Evolutionary conservation across 1,140 invertebrate species (phyloP).

Genomic region (Trichonephila inaurata): DNA sequence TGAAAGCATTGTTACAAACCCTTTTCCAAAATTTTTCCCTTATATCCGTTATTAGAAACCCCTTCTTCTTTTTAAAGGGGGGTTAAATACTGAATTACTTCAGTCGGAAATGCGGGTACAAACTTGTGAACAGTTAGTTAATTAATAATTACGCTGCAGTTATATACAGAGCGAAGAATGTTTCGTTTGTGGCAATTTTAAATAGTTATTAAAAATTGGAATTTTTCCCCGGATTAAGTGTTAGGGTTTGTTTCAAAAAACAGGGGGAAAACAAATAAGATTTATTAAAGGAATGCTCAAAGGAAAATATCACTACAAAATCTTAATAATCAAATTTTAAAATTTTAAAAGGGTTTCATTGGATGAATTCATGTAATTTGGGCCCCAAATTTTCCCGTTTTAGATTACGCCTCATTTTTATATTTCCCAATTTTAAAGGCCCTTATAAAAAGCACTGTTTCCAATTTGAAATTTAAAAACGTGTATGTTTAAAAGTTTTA

Average conservation of each 20-base stretch:
- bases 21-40: too few relatives aligned
- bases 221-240: neutral
- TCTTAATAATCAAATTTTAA: neutral
- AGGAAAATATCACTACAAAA: neutral
- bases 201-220: neutral
- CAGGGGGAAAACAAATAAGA: neutral
- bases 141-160: neutral
- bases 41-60: neutral
- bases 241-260: neutral
- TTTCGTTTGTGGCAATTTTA: neutral
- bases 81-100: neutral
- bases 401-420: too few relatives aligned
- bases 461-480: too few relatives aligned
- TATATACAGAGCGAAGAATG: neutral
- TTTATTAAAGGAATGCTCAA: neutral
- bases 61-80: neutral
- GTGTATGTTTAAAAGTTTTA: too few relatives aligned
- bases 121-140: constrained; percentile 1
- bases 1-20: too few relatives aligned
- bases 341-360: neutral
- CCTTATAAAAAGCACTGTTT: too few relatives aligned
- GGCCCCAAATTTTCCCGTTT: too few relatives aligned
- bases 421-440: too few relatives aligned
- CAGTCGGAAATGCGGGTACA: neutral
- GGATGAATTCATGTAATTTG: too few relatives aligned